Evolutionary conservation across 2,113 vertebrate species (phyloP).

Genomic region (Kryptolebias marmoratus): DNA sequence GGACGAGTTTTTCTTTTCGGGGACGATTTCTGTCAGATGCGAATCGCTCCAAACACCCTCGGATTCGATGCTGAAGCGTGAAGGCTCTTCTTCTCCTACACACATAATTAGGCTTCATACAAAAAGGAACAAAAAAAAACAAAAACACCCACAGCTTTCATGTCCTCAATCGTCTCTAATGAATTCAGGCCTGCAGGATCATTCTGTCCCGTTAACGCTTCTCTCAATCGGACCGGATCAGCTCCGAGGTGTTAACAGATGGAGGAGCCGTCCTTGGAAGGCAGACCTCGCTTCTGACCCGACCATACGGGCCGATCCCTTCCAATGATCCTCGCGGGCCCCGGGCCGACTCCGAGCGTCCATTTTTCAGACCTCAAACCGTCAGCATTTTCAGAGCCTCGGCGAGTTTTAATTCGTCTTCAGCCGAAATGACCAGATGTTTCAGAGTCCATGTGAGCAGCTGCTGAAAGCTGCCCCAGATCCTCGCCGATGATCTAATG

Average conservation of each 20-base stretch:
- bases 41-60: too few relatives aligned
- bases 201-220: slow-evolving; percentile 13
- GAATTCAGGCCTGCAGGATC: slow-evolving; percentile 42
- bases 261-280: slow-evolving; percentile 77
- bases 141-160: slow-evolving; percentile 39
- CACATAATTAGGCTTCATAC: slow-evolving; percentile 48
- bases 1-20: neutral
- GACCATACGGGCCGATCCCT: slow-evolving; percentile 65
- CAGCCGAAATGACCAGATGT: slow-evolving; percentile 15
- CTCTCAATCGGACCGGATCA: slow-evolving; percentile 42
- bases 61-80: slow-evolving; percentile 36
- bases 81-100: slow-evolving; percentile 38
- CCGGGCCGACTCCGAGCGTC: too few relatives aligned
- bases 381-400: neutral
- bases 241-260: slow-evolving; percentile 66
- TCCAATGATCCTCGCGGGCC: slow-evolving; percentile 46
- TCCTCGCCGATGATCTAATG: neutral
- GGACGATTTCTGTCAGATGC: neutral
- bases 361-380: neutral
- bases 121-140: slow-evolving; percentile 1
- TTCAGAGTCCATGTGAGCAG: slow-evolving; percentile 4
- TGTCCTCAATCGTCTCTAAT: slow-evolving; percentile 54
- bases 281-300: slow-evolving; percentile 71
- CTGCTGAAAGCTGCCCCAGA: slow-evolving; percentile 13
- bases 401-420: slow-evolving; percentile 1